Evolutionary conservation across 2,797 vertebrate species (phyloP), one percentile per base, ranked within the genome.

Genomic region (Danio jaintianensis): DNA sequence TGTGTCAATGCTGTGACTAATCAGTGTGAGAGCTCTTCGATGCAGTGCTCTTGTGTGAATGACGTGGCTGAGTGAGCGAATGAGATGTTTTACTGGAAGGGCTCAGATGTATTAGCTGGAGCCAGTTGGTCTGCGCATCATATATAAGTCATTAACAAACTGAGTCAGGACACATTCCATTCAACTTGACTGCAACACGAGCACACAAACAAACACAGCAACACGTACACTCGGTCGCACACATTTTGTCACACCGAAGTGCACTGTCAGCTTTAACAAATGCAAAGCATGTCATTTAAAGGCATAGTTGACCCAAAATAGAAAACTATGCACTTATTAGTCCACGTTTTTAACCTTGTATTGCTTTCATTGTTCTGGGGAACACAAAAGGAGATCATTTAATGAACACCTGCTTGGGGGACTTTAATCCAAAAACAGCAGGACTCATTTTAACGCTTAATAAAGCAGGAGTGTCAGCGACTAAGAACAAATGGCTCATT

Each of bases 101-200:
- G 77, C 67, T 73, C 20, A 43, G n/a, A 75, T 77, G 69, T 84
- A 78, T 84, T 80, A 75, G 79, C 50, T 48, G 64, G 80, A 81
- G 85, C 78, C 83, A 80, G 75, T 16, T n/a, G 47, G 76, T 80
- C 82, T 83, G 69, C 78, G 56, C 52, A 77, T 67, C 66, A 78
- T 84, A 80, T 78, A 82, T 40, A 75, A 64, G 77, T 64, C 73
- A 78, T 63, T 77, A 76, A 63, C 70, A 80, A 58, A 80, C 45
- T 47, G 78, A 75, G 40, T 52, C 16, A 40, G 67, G 10, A 43
- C 10, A 29, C 40, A 36, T 80, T 80, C 40, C 55, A 58, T 77
- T 50, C 59, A 80, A 47, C 29, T 48, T 16, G 78, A 73, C 68
- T 64, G 15, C 38, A 29, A 18, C 70, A 66, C 63, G 4, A 50